Conservation (phyloP, 2,113 vertebrate genomes). For the Dipodomys merriami region DNA sequence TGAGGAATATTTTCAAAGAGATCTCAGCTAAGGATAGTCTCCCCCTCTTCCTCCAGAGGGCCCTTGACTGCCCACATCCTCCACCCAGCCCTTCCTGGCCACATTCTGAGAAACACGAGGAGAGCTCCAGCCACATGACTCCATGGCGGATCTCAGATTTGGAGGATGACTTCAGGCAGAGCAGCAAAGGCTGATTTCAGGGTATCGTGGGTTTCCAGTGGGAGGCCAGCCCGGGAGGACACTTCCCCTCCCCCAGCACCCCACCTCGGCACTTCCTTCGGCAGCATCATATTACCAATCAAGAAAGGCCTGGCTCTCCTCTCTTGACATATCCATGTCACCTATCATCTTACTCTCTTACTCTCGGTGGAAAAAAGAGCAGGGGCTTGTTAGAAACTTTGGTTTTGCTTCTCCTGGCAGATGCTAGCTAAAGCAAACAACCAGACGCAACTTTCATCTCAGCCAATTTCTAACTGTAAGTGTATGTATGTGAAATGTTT, state of each 20-base stretch:
- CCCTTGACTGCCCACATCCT: slow-evolving; percentile 53
- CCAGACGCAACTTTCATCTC: slow-evolving; percentile 41
- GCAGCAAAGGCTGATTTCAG: slow-evolving; percentile 41
- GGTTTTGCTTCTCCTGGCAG: slow-evolving; percentile 61
- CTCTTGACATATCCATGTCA: slow-evolving; percentile 6
- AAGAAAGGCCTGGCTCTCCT: slow-evolving; percentile 46
- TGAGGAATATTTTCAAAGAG: slow-evolving; percentile 56
- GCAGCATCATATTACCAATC: slow-evolving; percentile 60
- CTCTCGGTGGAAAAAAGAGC: slow-evolving; percentile 10
- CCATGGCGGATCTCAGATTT: slow-evolving; percentile 34
- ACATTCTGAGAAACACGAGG: slow-evolving; percentile 50
- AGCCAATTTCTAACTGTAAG: neutral
- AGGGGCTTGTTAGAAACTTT: slow-evolving; percentile 22
- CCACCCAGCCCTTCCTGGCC: neutral
- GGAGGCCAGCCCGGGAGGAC: neutral
- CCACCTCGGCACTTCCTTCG: slow-evolving; percentile 28
- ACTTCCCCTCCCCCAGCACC: neutral
- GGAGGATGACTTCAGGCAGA: slow-evolving; percentile 69
- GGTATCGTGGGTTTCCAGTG: slow-evolving; percentile 24
- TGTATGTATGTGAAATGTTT: neutral
- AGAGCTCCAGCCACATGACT: slow-evolving; percentile 16
- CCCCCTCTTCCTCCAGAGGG: neutral
- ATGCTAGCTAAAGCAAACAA: slow-evolving; percentile 47
- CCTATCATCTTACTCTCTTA: slow-evolving; percentile 72
- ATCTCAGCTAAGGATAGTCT: neutral